Evolutionary conservation across 2,113 vertebrate genomes (phyloP), one percentile per base, ranked within the genome.

Genomic region (Oenanthe melanoleuca): DNA sequence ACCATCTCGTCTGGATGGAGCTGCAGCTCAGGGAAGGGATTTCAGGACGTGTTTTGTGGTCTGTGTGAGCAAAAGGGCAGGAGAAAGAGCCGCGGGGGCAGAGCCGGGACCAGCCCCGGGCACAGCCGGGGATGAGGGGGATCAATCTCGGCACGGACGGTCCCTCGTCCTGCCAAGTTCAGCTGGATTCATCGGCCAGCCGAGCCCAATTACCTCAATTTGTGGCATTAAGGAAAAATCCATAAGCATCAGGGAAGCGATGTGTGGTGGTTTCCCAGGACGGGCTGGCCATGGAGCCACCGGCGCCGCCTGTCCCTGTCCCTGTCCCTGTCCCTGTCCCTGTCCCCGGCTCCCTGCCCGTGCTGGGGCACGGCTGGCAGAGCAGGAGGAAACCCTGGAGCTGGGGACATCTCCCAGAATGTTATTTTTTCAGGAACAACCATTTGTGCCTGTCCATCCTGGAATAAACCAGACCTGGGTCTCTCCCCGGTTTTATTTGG

Each of bases 151-250:
- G n/a, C 26, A 4, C 0, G 5, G 74, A 11, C 0, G 2, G 47
- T 75, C 40, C 79, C 77, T 83, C 53, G 53, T 91, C 74, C 71
- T 65, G 91, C 94, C 90, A 89, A 95, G 66, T 91, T 81, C 89
- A 88, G 63, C 50, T 33, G 90, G 67, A 88, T 95, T 91, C 93
- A 96, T 92, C 45, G 55, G 88, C 83, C 92, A 61, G 74, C 73
- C 31, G 52, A 90, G 97, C 90, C 93, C 91, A 93, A 83, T 96
- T 96, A 95, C 94, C 95, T 97, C 97, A 91, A 97, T 97, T 97
- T 96, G 95, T 80, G 95, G 93, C 95, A 97, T 97, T 97, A 98
- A 96, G 92, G 93, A 89, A 95, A 98, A 97, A 97, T 97, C 97
- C 95, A 97, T 97, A 97, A 90, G 93, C 90, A 96, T 96, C 95